Percentiles rank a stretch among this genome's conserved stretches.
These are phyloP conservation scores for Macrosiphum euphorbiae DNA, from an alignment of 2,888 invertebrate genomes.

Conservation along the genomic window DNA sequence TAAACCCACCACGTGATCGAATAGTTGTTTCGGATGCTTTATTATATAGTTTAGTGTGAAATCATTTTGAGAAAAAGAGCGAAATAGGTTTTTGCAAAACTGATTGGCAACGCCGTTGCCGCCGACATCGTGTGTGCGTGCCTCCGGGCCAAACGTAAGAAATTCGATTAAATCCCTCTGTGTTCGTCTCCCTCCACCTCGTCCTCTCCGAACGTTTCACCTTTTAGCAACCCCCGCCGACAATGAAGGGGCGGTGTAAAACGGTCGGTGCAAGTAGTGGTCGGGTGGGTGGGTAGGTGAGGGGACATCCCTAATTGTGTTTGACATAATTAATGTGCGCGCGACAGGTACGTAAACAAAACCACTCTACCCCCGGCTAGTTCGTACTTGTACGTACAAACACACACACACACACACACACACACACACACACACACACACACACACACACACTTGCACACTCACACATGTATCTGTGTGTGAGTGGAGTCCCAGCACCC, in stretches of 20 bases:
- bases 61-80: neutral
- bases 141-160: constrained; percentile 51
- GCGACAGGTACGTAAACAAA: constrained; percentile 59
- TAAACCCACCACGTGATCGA: neutral
- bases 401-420: neutral
- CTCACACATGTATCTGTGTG: neutral
- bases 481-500: neutral
- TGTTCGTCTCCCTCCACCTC: no score
- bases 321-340: constrained; percentile 62
- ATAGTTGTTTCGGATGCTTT: neutral
- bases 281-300: neutral
- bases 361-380: constrained; percentile 33
- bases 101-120: constrained; percentile 37
- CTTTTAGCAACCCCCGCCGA: constrained; percentile 6
- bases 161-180: constrained; percentile 58
- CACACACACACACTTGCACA: neutral
- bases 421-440: neutral
- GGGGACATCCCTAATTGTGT: constrained; percentile 60
- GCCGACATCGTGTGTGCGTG: constrained; percentile 27
- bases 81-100: neutral
- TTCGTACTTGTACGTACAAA: constrained; percentile 10
- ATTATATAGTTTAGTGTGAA: neutral
- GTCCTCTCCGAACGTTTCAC: constrained; percentile 3
- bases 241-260: neutral
- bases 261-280: neutral